Conservation (phyloP, 2,797 vertebrate genomes). For the Chaenodraco wilsoni region DNA sequence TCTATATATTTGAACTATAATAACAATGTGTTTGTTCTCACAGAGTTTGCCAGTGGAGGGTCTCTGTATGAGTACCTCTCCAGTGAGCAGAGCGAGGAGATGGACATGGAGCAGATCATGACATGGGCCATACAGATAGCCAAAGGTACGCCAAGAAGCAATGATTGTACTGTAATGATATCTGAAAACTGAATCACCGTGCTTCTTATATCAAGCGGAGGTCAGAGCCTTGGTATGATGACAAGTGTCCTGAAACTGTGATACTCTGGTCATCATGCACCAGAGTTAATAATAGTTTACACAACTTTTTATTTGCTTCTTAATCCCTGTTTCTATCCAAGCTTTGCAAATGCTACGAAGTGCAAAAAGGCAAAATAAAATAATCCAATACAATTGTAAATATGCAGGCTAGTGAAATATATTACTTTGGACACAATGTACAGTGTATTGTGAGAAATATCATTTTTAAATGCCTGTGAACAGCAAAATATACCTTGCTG, state of each 20-base stretch:
- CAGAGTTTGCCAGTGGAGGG: conserved; percentile 94
- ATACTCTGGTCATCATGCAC: neutral
- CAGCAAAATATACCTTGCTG: neutral
- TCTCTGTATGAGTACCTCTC: conserved; percentile 97
- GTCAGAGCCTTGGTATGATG: neutral
- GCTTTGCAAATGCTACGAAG: neutral
- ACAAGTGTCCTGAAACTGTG: neutral
- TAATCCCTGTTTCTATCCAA: neutral
- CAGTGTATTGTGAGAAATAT: neutral
- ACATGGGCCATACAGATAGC: conserved; percentile 96
- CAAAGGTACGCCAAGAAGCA: conserved; percentile 86
- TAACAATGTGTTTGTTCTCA: conserved; percentile 28
- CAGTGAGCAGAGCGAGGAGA: conserved; percentile 96
- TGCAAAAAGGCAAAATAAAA: conserved; percentile 1
- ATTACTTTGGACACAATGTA: neutral
- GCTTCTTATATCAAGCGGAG: neutral
- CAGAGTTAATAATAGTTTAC: neutral
- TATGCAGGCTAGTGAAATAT: neutral
- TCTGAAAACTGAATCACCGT: neutral
- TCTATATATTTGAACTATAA: neutral
- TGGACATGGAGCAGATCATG: conserved; percentile 98
- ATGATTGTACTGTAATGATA: neutral
- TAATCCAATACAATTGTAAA: neutral
- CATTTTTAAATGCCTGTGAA: neutral
- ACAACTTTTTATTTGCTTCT: conserved; percentile 6